These are phyloP conservation scores for Notocelia uddmanniana DNA, from an alignment of 2,888 invertebrate species.

Conservation along the genomic window DNA sequence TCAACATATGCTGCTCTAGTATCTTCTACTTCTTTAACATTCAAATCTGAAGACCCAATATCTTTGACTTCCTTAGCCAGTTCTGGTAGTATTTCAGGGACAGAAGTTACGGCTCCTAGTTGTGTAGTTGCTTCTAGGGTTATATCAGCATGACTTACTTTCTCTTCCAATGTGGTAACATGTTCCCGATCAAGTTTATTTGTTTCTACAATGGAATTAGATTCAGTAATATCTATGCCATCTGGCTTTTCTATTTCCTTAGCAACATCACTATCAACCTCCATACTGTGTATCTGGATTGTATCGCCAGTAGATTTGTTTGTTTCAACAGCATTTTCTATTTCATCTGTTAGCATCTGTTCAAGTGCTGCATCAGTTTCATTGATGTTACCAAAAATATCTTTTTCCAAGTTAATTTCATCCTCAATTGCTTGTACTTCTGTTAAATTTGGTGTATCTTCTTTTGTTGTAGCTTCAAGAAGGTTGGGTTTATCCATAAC, in stretches of 20 bases:
- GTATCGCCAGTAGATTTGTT: constrained; percentile 3
- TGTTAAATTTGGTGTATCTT: background rate
- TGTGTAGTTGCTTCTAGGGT: constrained; percentile 23
- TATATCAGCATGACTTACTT: constrained; percentile 24
- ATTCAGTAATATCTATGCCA: background rate
- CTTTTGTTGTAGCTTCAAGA: background rate
- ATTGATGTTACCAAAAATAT: background rate
- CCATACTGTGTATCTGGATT: background rate
- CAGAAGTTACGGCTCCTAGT: background rate
- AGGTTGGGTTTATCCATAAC: constrained; percentile 9
- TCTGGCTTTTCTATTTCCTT: background rate
- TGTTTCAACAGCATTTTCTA: background rate
- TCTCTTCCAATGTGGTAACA: background rate
- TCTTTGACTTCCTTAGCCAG: background rate
- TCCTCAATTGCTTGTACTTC: background rate
- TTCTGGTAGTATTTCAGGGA: background rate
- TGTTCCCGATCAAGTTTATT: background rate
- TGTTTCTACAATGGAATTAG: background rate
- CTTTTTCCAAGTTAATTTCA: background rate
- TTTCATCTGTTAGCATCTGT: background rate
- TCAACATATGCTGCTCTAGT: background rate
- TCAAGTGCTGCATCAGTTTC: background rate
- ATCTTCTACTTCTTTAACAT: background rate
- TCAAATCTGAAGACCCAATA: background rate
- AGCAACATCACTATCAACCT: background rate